Conservation (phyloP, 30 jellyfish, hydroid and myxozoan genomes). For the Aurelia sp. region DNA sequence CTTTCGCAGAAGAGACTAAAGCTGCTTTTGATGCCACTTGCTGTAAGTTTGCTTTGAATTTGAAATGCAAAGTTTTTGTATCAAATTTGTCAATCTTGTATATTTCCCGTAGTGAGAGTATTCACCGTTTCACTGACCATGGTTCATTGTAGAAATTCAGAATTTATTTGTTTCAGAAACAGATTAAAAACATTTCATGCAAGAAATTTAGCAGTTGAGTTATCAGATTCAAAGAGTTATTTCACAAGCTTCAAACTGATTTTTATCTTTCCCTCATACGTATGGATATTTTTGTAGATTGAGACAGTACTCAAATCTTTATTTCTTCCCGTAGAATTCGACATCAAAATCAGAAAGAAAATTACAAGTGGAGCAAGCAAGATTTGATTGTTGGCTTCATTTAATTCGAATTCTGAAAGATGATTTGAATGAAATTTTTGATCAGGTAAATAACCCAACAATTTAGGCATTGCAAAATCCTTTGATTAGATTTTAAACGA, state of each 20-base stretch:
- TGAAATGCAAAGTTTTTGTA: too few species aligned
- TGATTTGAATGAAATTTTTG: constrained; percentile 56
- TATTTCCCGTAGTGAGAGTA: too few species aligned
- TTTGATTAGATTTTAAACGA: too few species aligned
- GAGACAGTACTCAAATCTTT: not conserved
- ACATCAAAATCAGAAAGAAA: constrained; percentile 45
- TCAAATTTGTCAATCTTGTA: too few species aligned
- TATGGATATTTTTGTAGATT: not conserved
- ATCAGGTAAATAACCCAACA: constrained; percentile 41
- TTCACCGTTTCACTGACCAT: too few species aligned
- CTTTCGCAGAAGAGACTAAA: constrained; percentile 54
- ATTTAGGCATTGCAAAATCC: too few species aligned
- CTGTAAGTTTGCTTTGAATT: constrained; percentile 25
- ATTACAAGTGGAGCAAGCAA: constrained; percentile 76
- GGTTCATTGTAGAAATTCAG: too few species aligned
- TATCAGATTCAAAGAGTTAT: not conserved
- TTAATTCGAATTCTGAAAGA: constrained; percentile 57
- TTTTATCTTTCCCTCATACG: not conserved
- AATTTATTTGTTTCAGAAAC: too few species aligned
- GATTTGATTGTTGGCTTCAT: constrained; percentile 83
- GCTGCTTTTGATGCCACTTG: constrained; percentile 65
- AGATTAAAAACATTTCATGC: too few species aligned
- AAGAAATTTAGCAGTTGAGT: too few species aligned
- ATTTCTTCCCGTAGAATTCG: constrained; percentile 18
- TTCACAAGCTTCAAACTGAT: not conserved